Percentiles rank a stretch among this genome's conserved stretches.
phyloP scores from a whole-genome alignment of 2,888 invertebrate species.

The Pollenia griseotomentosa region DNA sequence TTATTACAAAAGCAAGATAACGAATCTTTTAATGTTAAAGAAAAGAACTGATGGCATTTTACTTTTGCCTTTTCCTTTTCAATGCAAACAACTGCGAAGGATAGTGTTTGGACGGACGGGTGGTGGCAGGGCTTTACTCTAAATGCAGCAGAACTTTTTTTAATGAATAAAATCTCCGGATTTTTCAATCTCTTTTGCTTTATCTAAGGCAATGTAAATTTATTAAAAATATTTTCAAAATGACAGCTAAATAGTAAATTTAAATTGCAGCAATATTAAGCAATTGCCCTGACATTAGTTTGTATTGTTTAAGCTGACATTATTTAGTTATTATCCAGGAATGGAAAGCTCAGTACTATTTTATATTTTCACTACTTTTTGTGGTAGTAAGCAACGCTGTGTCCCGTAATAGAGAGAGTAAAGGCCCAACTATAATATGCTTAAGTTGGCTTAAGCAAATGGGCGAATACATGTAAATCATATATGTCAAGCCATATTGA shows the following conservation, averaged over 20 bases:
- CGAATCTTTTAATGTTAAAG: neutral
- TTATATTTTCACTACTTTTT: too few relatives aligned
- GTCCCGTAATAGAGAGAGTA: too few relatives aligned
- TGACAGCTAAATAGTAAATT: neutral
- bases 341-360: too few relatives aligned
- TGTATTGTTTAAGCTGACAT: neutral
- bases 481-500: too few relatives aligned
- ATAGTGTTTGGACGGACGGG: neutral
- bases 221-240: neutral
- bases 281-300: neutral
- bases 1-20: slow-evolving; percentile 21
- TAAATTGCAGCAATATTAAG: slow-evolving; percentile 21
- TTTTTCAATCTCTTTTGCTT: slow-evolving; percentile 46
- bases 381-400: too few relatives aligned
- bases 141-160: neutral
- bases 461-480: too few relatives aligned
- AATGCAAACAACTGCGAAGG: neutral
- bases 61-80: neutral
- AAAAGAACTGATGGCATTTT: neutral
- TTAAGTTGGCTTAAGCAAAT: too few relatives aligned
- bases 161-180: slow-evolving; percentile 28
- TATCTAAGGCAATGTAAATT: slow-evolving; percentile 28
- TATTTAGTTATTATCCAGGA: neutral
- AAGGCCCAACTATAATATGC: too few relatives aligned
- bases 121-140: neutral